Base-by-base conservation (phyloP, 2,888 invertebrate species). In the Chydorus sphaericus region DNA sequence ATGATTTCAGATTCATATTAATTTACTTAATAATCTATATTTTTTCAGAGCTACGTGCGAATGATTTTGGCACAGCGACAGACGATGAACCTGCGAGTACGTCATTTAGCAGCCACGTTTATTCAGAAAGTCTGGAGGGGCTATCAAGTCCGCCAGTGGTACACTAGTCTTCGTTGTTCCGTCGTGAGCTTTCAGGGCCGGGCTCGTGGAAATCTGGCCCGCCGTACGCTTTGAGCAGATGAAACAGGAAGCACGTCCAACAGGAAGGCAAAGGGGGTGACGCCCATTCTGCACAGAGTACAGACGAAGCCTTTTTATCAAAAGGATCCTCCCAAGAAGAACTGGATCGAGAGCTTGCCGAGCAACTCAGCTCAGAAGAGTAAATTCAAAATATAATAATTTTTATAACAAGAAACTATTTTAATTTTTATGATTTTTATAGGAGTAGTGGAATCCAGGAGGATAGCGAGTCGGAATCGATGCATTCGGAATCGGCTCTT, bases 101-200 rank as follows among this genome's bases (percentile, higher is more conserved):
- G 69, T 58, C 66, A 69, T 55, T 60, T 69, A 53, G 73, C 76
- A 5, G 72, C 73, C n/a, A 65, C 71, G 14, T 79, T 79, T 54
- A 81, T 94, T 55, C 93, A 94, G 68, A 77, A 83, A 50, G 77
- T 77, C 65, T 91, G 85, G 83, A 76, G 85, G 56, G 81, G 83
- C 26, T 79, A 79, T 62, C 76, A 76, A 57, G 77, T 76, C 29
- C 75, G 83, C 3, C 73, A 74, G 52, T 83, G 83, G 79, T 83
- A 79, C 68, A 70, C 75, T 58, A 78, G 78, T 58, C 69, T 89
- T 8, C 75, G 77, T 48, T 66, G 68, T 8, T 77, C 78, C 6
- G 68, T 81, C 16, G 66, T 82, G 4, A 66, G 70, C 18, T 78
- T 91, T 66, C 89, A 91, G 68, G 82, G 87, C 1, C 76, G 77